Evolutionary conservation across 2,888 invertebrate genomes (phyloP), one percentile per base, ranked within the genome.

Genomic region (Prosapia bicincta): DNA sequence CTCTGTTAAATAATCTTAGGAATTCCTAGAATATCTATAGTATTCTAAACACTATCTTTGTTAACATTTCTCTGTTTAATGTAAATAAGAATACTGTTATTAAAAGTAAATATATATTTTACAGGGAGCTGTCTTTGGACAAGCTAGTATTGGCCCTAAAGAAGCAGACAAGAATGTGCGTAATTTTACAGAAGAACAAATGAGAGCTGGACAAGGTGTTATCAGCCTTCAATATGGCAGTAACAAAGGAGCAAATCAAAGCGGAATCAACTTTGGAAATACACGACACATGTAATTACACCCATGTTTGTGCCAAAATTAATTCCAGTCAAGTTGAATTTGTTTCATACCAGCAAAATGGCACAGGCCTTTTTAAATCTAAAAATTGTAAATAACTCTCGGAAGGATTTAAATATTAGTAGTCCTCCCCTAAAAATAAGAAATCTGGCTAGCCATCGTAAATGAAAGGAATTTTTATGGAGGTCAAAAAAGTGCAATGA

Each of bases 181-280:
- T 79, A 91, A 95, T 83, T 99, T 98, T 88, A 91, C 94, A 15
- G 96, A 98, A 73, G 98, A 99, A 84, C 98, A 98, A 85, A 87
- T 98, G 80, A 90, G 94, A 79, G 97, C 97, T 15, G 96, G 97
- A 0, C 94, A 97, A 83, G 93, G 93, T 70, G 94, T 98, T 78
- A 98, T 98, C 85, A 94, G 95, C 73, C 89, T 98, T 76, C 98
- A 99, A 85, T 97, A 97, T 86, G 99, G 99, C 77, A 95, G 96
- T 83, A 99, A 99, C 89, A 98, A 98, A 86, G 98, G 98, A 28
- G 98, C 98, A 82, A 97, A 89, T 84, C 98, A 98, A 86, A 94
- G 96, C 80, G 99, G 98, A 76, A 95, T 98, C 85, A 98, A 95
- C 86, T 96, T 98, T 83, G 98, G 98, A 81, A 97, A 97, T 87